These are phyloP conservation scores for Dioctria linearis DNA, from an alignment of 2,888 invertebrate genomes.

Conservation along the genomic window DNA sequence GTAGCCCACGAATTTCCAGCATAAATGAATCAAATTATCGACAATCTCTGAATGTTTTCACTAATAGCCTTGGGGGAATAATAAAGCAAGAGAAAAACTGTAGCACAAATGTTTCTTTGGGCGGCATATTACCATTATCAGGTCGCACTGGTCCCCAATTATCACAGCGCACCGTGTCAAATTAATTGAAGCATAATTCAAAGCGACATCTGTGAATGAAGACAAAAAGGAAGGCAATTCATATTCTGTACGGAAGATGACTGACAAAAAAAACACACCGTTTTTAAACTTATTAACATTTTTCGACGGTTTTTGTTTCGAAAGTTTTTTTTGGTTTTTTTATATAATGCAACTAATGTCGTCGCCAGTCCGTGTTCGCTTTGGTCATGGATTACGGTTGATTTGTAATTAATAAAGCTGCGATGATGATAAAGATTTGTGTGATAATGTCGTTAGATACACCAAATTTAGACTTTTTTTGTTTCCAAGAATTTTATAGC, in stretches of 20 bases:
- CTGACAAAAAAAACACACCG: neutral
- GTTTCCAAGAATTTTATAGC: neutral
- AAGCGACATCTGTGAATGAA: slow-evolving; percentile 46
- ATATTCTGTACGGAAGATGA: neutral
- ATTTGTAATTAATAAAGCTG: slow-evolving; percentile 39
- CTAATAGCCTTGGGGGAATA: neutral
- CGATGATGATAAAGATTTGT: neutral
- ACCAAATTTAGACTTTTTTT: slow-evolving; percentile 8
- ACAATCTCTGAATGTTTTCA: neutral
- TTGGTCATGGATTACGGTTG: slow-evolving; percentile 23
- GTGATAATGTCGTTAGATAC: slow-evolving; percentile 16
- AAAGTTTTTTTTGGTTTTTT: slow-evolving; percentile 20
- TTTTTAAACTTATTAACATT: slow-evolving; percentile 30
- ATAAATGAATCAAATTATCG: slow-evolving; percentile 21
- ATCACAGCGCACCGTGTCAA: slow-evolving; percentile 43
- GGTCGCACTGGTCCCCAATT: slow-evolving; percentile 42
- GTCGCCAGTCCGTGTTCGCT: slow-evolving; percentile 18
- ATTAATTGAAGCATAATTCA: slow-evolving; percentile 50
- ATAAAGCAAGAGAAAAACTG: neutral
- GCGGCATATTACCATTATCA: slow-evolving; percentile 20
- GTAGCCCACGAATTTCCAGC: neutral
- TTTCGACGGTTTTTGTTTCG: slow-evolving; percentile 11
- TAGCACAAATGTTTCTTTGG: no score
- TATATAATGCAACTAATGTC: slow-evolving; percentile 28
- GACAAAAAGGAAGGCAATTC: slow-evolving; percentile 24